Evolutionary conservation across 2,113 vertebrate species (phyloP).

Genomic region (Saimiri boliviensis): DNA sequence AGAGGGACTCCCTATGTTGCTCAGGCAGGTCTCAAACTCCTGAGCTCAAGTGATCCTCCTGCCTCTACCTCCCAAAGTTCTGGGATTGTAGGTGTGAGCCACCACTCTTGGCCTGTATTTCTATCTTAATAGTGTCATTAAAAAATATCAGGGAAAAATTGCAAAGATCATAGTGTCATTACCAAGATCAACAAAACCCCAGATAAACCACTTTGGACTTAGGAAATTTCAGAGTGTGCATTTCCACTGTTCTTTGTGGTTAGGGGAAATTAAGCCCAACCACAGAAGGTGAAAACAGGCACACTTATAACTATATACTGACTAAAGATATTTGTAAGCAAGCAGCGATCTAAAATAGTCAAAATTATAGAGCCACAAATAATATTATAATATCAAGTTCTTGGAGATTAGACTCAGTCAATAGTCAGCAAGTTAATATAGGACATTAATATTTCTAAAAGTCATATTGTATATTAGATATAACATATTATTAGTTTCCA

Average conservation of each 20-base stretch:
- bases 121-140: not conserved
- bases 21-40: too few species aligned
- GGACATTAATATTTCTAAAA: constrained; percentile 29
- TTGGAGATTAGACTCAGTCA: not conserved
- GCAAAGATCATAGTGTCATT: constrained; percentile 30
- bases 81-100: too few species aligned
- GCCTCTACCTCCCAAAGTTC: too few species aligned
- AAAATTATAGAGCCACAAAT: constrained; percentile 48
- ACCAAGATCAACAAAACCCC: constrained; percentile 45
- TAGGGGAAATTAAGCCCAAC: constrained; percentile 59
- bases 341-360: constrained; percentile 27
- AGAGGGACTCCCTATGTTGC: too few species aligned
- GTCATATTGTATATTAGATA: not conserved
- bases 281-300: not conserved
- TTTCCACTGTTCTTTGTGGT: constrained; percentile 11
- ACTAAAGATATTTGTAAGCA: constrained; percentile 53
- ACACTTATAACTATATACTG: not conserved
- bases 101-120: not conserved
- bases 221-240: not conserved
- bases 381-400: not conserved
- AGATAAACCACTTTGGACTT: constrained; percentile 3
- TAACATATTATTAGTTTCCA: not conserved
- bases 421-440: constrained; percentile 13
- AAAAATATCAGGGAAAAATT: constrained; percentile 1
- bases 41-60: too few species aligned